Evolutionary conservation across 2,888 invertebrate species (phyloP).

Genomic region (Ormyrus pomaceus): DNA sequence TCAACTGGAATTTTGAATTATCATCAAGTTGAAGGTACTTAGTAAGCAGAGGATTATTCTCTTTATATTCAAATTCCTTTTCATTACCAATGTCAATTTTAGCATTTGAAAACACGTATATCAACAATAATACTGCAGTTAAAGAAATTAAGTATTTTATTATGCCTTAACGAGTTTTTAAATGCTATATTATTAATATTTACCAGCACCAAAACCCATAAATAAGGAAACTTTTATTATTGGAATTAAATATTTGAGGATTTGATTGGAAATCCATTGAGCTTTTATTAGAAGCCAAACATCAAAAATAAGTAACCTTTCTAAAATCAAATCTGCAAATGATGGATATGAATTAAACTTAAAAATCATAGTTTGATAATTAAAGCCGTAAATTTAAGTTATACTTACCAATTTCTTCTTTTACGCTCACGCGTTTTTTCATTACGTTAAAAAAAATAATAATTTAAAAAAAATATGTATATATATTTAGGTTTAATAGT

Average conservation of each 20-base stretch:
- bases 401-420: no score
- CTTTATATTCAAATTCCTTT: neutral
- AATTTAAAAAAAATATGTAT: no score
- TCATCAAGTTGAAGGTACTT: constrained; percentile 46
- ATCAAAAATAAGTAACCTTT: constrained; percentile 60
- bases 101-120: constrained; percentile 50
- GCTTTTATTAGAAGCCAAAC: constrained; percentile 62
- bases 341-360: no score
- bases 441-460: no score
- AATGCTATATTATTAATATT: constrained; percentile 1
- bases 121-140: constrained; percentile 56
- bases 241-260: constrained; percentile 50
- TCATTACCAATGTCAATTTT: neutral
- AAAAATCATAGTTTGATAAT: no score
- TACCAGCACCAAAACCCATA: constrained; percentile 61
- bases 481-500: no score
- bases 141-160: constrained; percentile 3
- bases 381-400: no score
- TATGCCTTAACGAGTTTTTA: neutral
- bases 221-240: constrained; percentile 57
- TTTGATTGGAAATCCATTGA: constrained; percentile 47
- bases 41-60: neutral
- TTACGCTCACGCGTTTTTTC: no score
- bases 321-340: constrained; percentile 5
- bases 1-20: constrained; percentile 38